Base-by-base conservation (phyloP, 2,797 vertebrate genomes). In the Caiman crocodilus region DNA sequence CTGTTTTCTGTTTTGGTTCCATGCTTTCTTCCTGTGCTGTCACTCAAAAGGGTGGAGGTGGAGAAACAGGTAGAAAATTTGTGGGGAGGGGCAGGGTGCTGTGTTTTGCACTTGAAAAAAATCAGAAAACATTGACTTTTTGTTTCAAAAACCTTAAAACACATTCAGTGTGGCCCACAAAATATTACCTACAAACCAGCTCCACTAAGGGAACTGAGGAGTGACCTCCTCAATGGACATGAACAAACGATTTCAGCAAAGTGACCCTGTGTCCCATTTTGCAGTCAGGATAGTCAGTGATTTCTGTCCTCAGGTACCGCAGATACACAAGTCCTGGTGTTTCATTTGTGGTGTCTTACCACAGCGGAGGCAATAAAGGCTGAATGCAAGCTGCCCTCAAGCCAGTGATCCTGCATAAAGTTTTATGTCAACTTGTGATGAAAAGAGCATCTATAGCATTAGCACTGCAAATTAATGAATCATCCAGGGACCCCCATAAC, bases 301-400 rank as follows among this genome's bases (percentile, higher is more conserved):
- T 78, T 59, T 55, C 90, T 84, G 17, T 56, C 35, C 81, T 83
- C 55, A 74, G 35, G 81, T 74, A 92, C 63, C 83, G 85, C 28
- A 74, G 28, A 75, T 64, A 76, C 67, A 73, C 14, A 73, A 83
- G 71, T 94, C 91, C 96, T 4, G 21, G 81, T 91, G 61, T 90
- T 95, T 93, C 87, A 90, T 73, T 32, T 73, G 87, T 78, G 79
- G 83, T 92, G 91, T 87, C 84, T 90, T 90, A 71, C 84, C 93
- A 79, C 94, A 96, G 90, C 95, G 90, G 91, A 92, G 88, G 89
- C 85, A 92, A 78, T 90, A 91, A 93, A 92, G 89, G 83, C 5
- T 0, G 75, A 56, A 42, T 90, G 82, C 1, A 2, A 77, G 58
- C 10, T 57, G 12, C 35, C 7, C 56, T 16, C 17, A 21, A 59